A percentile compares a stretch with the other conserved stretches of the same genome.
phyloP scores from a whole-genome alignment of 2,888 invertebrate genomes.

The Lypha dubia region DNA sequence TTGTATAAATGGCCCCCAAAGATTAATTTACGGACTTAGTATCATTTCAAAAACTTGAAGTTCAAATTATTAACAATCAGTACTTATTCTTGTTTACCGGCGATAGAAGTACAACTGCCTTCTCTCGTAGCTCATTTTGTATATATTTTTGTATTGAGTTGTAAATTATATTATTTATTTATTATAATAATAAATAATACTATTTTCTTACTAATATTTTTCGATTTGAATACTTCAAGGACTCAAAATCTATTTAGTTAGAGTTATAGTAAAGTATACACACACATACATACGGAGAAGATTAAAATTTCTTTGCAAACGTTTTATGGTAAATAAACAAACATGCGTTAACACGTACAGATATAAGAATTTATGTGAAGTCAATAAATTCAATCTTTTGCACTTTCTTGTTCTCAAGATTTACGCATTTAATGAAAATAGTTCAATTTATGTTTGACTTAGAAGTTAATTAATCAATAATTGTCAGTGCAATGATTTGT shows the following conservation, averaged over 20 bases:
- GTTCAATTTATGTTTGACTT: constrained; percentile 62
- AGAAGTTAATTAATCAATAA: constrained; percentile 67
- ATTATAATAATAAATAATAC: constrained; percentile 1
- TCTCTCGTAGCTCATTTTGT: not conserved
- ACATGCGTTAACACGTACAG: not conserved
- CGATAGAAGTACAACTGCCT: not conserved
- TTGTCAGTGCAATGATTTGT: constrained; percentile 68
- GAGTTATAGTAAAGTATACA: not conserved
- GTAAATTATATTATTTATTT: not conserved
- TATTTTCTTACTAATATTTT: constrained; percentile 3
- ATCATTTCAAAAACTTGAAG: too few species aligned
- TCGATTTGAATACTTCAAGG: constrained; percentile 27
- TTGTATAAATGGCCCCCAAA: too few species aligned
- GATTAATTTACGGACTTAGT: too few species aligned
- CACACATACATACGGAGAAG: not conserved
- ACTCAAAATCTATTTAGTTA: not conserved
- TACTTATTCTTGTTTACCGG: too few species aligned
- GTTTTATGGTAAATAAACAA: not conserved
- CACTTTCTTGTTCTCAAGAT: constrained; percentile 28
- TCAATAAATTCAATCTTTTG: not conserved
- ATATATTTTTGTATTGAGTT: not conserved
- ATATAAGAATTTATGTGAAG: not conserved
- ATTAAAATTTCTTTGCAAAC: not conserved
- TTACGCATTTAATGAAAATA: constrained; percentile 53
- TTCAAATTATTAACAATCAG: too few species aligned